phyloP scores from a whole-genome alignment of 2,797 vertebrate species.

The Smutsia gigantea region DNA sequence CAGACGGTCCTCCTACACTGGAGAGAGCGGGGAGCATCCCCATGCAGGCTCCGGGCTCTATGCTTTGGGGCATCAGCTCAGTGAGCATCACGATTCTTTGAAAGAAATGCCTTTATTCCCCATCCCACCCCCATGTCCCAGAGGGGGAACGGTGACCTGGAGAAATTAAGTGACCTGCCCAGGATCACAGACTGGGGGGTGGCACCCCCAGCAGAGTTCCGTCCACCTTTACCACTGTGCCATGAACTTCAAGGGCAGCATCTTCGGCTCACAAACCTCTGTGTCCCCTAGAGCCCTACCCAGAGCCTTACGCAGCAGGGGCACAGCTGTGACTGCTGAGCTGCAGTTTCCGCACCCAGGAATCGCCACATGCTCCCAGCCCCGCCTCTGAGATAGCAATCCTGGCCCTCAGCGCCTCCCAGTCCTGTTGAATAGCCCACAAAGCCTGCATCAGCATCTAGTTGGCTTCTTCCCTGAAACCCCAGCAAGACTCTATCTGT shows the following conservation, averaged over 20 bases:
- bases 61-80: neutral
- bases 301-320: neutral
- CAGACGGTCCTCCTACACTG: neutral
- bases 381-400: accelerated
- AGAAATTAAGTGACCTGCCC: neutral
- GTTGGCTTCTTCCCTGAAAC: neutral
- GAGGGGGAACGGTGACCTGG: neutral
- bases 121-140: neutral
- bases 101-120: neutral
- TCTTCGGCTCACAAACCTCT: accelerated
- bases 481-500: neutral
- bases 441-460: neutral
- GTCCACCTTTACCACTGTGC: neutral
- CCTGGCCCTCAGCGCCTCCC: accelerated
- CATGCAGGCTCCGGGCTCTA: neutral
- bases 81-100: neutral
- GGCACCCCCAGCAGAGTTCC: accelerated
- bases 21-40: neutral
- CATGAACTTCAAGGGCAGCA: neutral
- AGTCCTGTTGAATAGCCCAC: neutral
- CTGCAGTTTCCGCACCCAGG: neutral
- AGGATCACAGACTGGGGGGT: neutral
- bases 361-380: neutral
- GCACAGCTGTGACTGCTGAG: neutral
- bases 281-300: neutral